Conservation (phyloP, 2,113 vertebrate species). For the Passer montanus region DNA sequence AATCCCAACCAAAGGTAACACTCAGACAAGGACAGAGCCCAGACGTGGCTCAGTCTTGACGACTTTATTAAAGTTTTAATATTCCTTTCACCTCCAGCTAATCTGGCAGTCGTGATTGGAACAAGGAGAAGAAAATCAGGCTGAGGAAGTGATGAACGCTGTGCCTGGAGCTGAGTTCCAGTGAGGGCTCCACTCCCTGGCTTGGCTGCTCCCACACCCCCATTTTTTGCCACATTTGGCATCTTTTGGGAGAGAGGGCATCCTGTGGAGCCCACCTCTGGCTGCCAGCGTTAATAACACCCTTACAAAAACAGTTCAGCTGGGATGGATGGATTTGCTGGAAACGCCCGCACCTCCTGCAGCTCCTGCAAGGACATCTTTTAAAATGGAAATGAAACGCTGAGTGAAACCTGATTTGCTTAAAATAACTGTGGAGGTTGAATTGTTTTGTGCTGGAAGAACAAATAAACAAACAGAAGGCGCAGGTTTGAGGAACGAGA, state of each 20-base stretch:
- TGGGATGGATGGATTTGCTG: not conserved
- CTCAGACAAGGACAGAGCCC: not conserved
- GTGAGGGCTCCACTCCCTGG: not conserved
- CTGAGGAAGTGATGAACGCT: not conserved
- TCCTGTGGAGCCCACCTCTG: not conserved
- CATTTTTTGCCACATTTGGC: not conserved
- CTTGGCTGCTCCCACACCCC: not conserved
- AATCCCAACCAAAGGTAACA: not conserved
- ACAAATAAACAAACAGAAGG: constrained; percentile 13
- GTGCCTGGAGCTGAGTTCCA: not conserved
- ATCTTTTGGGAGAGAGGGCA: not conserved
- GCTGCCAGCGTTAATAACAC: not conserved
- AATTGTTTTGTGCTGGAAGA: constrained; percentile 38
- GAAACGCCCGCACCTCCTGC: not conserved
- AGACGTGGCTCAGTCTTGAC: not conserved
- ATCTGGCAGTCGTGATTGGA: not conserved
- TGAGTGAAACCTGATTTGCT: constrained; percentile 31
- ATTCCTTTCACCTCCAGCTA: constrained; percentile 36
- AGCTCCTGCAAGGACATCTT: not conserved
- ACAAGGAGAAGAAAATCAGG: not conserved
- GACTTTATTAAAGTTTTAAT: constrained; percentile 43
- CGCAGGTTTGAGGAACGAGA: constrained; percentile 41
- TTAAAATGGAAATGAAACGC: constrained; percentile 58
- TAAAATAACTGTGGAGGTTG: constrained; percentile 49
- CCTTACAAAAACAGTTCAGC: not conserved